These are phyloP conservation scores for Syritta pipiens DNA, from an alignment of 2,888 invertebrate genomes.

Conservation along the genomic window DNA sequence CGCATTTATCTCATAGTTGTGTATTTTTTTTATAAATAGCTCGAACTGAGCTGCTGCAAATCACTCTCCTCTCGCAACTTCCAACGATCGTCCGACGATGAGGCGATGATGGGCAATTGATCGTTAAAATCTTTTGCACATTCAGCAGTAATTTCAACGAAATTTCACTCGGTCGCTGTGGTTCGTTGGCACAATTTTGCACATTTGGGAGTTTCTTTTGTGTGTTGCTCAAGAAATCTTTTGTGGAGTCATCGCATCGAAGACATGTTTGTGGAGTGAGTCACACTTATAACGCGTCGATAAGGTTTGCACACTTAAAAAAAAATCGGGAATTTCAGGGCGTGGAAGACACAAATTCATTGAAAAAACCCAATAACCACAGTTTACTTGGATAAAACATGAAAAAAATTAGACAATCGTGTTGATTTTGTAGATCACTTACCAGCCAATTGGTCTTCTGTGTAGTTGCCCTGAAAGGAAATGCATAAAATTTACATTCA, in stretches of 20 bases:
- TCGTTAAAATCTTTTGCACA: no score
- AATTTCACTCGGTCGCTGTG: constrained; percentile 39
- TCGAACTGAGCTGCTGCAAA: constrained; percentile 28
- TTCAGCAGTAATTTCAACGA: constrained; percentile 21
- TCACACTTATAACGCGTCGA: constrained; percentile 37
- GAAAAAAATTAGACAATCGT: neutral
- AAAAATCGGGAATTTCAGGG: constrained; percentile 24
- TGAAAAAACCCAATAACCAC: neutral
- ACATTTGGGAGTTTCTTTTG: constrained; percentile 15
- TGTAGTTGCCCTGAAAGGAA: constrained; percentile 88
- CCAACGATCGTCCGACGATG: constrained; percentile 49
- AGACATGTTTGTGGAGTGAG: constrained; percentile 54
- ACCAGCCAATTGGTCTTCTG: constrained; percentile 96
- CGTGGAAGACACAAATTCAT: constrained; percentile 34
- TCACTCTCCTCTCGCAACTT: constrained; percentile 31
- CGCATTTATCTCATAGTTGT: constrained; percentile 3
- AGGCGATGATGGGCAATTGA: no score
- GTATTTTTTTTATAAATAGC: constrained; percentile 69
- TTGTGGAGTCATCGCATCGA: constrained; percentile 32
- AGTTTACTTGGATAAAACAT: constrained; percentile 11
- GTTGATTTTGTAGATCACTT: constrained; percentile 12
- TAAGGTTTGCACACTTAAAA: no score
- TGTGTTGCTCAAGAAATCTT: constrained; percentile 1
- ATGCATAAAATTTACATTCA: constrained; percentile 20
- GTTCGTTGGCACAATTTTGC: constrained; percentile 39